phyloP scores from a whole-genome alignment of 2,888 invertebrate genomes.

The Drosophila vallismaia region DNA sequence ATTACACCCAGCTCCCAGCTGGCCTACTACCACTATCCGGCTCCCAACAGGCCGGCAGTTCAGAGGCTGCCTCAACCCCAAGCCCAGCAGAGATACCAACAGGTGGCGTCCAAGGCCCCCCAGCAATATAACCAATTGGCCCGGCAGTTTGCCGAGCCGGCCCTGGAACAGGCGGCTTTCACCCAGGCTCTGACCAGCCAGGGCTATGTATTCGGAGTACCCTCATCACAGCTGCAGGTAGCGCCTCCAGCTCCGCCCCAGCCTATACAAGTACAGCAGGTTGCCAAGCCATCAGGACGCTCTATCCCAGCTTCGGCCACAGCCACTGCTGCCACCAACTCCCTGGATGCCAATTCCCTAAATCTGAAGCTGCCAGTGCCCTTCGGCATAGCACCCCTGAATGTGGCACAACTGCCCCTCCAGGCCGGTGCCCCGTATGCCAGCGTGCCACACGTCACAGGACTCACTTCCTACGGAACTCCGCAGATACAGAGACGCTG shows the following conservation, averaged over 20 bases:
- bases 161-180: constrained; percentile 78
- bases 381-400: constrained; percentile 74
- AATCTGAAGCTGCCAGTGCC: constrained; percentile 80
- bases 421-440: constrained; percentile 79
- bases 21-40: constrained; percentile 76
- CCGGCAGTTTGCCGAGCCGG: constrained; percentile 69
- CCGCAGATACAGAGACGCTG: constrained; percentile 74
- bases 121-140: constrained; percentile 52
- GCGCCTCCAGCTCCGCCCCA: constrained; percentile 6
- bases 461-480: constrained; percentile 80
- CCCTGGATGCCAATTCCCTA: constrained; percentile 64
- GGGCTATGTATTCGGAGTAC: constrained; percentile 70
- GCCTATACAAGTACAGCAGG: constrained; percentile 6
- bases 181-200: constrained; percentile 74
- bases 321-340: neutral
- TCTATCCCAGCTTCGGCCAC: constrained; percentile 5
- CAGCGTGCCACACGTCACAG: constrained; percentile 68
- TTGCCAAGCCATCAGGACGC: constrained; percentile 6
- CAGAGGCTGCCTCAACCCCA: constrained; percentile 14
- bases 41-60: constrained; percentile 48
- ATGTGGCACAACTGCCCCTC: constrained; percentile 74
- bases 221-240: constrained; percentile 34
- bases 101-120: constrained; percentile 8
- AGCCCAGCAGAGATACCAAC: constrained; percentile 34
- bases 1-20: constrained; percentile 55